Percentiles rank a stretch among this genome's conserved stretches.
These are phyloP conservation scores for Ellobius talpinus DNA, from an alignment of 2,113 vertebrate genomes.

Conservation along the genomic window DNA sequence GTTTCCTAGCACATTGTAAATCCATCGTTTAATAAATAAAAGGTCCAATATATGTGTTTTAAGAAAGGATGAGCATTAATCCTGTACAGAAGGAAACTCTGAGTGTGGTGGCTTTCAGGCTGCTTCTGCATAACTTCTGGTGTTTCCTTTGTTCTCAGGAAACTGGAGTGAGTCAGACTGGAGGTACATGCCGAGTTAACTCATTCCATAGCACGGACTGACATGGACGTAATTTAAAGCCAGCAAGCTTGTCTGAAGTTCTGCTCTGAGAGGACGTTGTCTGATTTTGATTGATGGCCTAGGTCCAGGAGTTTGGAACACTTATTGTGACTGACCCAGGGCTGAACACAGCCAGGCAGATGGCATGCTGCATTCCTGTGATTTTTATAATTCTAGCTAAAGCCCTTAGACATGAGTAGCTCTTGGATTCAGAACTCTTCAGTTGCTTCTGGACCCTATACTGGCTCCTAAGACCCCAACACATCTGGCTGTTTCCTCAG, in stretches of 20 bases:
- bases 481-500: background rate
- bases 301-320: slow-evolving; percentile 55
- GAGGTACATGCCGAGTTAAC: slow-evolving; percentile 67
- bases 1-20: background rate
- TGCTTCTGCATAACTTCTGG: background rate
- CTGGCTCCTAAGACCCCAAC: background rate
- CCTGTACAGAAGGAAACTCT: background rate
- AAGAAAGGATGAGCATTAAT: background rate
- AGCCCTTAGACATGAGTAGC: slow-evolving; percentile 26
- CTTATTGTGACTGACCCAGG: slow-evolving; percentile 61
- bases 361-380: slow-evolving; percentile 27
- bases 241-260: background rate
- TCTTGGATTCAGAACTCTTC: background rate
- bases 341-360: background rate
- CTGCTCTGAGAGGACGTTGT: slow-evolving; percentile 60
- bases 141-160: slow-evolving; percentile 73
- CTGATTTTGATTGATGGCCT: slow-evolving; percentile 70
- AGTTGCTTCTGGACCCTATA: background rate
- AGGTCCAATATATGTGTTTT: background rate
- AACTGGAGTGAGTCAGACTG: slow-evolving; percentile 72
- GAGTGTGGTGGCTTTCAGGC: background rate
- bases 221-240: slow-evolving; percentile 61
- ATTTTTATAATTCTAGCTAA: slow-evolving; percentile 29
- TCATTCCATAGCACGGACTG: slow-evolving; percentile 54
- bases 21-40: background rate